Base-by-base conservation (phyloP, 2,113 vertebrate species). In the Campylomormyrus numenius region DNA sequence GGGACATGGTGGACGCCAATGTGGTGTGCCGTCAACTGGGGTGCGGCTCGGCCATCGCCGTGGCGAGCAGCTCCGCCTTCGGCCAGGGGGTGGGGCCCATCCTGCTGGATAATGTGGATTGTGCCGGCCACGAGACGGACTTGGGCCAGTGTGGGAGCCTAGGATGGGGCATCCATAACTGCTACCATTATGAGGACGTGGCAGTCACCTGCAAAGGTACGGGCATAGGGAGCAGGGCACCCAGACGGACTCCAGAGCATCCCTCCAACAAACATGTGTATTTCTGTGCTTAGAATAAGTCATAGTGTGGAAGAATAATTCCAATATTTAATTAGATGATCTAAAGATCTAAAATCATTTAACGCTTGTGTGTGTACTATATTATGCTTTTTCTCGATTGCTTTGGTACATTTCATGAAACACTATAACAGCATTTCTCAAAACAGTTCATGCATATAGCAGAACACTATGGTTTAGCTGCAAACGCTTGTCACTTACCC, bases 181-280 rank as follows among this genome's bases (percentile, higher is more conserved):
- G 98, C 93, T 98, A 99, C 94, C 98, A 99, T 96, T 98, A 98
- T 0, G 98, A 99, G 93, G 98, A 99, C 0, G 98, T 99, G 93
- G 97, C 96, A 0, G 95, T 99, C 7, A 93, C 95, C 31, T 99
- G 98, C 90, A 96, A 95, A 0, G 98, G 98, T 99, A 95, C 93
- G 3, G 27, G 13, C 10, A 13, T 5, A 5, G 13, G n/a, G 49
- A 24, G 17, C 39, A 85, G 42, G 35, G 70, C 27, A 77, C 15
- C 1, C 70, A 15, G 70, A 0, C 31, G 1, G 13, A 15, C 70
- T 6, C 0, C 31, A 77, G 15, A 39, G 17, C 80, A 45, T 42
- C 42, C 42, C 21, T n/a, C 45, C 21, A 48, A 46, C 19, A 46
- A 85, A 85, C 45, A 85, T 3, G n/a, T 0, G 0, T 10, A 66